These are phyloP conservation scores for Polyergus mexicanus DNA, from an alignment of 1,140 invertebrate species.

Conservation along the genomic window DNA sequence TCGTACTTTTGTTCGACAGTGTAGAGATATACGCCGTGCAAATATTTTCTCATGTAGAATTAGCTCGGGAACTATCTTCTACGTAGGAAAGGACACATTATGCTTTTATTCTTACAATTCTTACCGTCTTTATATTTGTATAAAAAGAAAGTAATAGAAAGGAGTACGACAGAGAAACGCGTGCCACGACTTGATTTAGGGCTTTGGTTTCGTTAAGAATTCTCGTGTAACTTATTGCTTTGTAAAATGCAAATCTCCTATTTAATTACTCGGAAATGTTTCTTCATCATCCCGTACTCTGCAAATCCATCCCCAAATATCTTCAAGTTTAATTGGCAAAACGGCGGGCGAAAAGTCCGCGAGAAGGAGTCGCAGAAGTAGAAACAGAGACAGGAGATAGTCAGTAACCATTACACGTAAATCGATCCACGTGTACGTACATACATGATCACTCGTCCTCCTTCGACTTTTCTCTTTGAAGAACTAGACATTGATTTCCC, in stretches of 20 bases:
- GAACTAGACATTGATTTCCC: slow-evolving; percentile 58
- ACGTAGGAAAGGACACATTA: slow-evolving; percentile 26
- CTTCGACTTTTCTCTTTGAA: slow-evolving; percentile 45
- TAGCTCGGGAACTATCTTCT: slow-evolving; percentile 40
- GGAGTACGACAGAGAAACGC: slow-evolving; percentile 38
- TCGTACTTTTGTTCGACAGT: slow-evolving; percentile 37
- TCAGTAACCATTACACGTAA: slow-evolving; percentile 44
- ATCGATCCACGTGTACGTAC: not conserved
- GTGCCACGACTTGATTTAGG: slow-evolving; percentile 67
- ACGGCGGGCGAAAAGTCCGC: slow-evolving; percentile 5
- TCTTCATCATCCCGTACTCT: slow-evolving; percentile 2
- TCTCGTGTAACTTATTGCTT: slow-evolving; percentile 86
- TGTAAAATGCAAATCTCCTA: slow-evolving; percentile 87
- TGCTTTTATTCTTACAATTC: slow-evolving; percentile 33
- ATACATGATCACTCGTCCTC: slow-evolving; percentile 33
- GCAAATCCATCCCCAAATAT: not conserved
- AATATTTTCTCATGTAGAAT: slow-evolving; percentile 38
- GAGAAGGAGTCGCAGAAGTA: slow-evolving; percentile 1
- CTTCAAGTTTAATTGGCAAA: slow-evolving; percentile 40
- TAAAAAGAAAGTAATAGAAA: slow-evolving; percentile 41
- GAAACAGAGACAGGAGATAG: slow-evolving; percentile 33
- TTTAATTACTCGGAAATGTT: slow-evolving; percentile 84
- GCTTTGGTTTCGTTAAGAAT: slow-evolving; percentile 81
- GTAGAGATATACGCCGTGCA: not conserved
- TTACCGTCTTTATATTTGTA: slow-evolving; percentile 64